Evolutionary conservation across 2,888 invertebrate species (phyloP).

Genomic region (Ophion ventricosus): DNA sequence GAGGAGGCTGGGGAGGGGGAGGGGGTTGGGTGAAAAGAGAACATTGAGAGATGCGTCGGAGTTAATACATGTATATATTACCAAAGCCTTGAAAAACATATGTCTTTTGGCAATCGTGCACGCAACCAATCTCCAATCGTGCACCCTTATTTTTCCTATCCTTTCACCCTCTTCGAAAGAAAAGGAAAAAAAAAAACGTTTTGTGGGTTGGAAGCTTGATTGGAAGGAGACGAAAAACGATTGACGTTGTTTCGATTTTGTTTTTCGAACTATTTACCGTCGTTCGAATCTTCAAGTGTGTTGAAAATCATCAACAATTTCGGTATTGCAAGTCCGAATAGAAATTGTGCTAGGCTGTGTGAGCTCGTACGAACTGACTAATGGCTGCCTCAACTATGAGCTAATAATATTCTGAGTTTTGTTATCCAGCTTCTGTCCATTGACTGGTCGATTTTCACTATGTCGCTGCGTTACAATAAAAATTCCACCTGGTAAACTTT

Average conservation of each 20-base stretch:
- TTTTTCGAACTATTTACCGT: neutral
- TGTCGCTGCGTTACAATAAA: no score
- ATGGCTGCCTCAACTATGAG: no score
- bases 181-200: slow-evolving; percentile 21
- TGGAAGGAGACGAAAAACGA: slow-evolving; percentile 59
- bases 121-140: slow-evolving; percentile 40
- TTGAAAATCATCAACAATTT: no score
- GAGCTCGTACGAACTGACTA: no score
- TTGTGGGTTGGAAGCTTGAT: slow-evolving; percentile 32
- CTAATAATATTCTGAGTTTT: no score
- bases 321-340: no score
- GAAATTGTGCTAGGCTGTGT: no score
- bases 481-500: no score
- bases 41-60: slow-evolving; percentile 71
- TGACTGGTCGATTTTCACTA: no score
- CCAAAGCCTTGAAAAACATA: slow-evolving; percentile 78
- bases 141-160: slow-evolving; percentile 18
- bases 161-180: neutral
- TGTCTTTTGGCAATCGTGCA: slow-evolving; percentile 77
- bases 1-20: no score
- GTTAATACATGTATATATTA: slow-evolving; percentile 80
- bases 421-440: no score
- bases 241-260: slow-evolving; percentile 10
- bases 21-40: slow-evolving; percentile 38
- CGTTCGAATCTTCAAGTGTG: no score